phyloP scores from a whole-genome alignment of 2,113 vertebrate species.

The Calyptomena viridis region DNA sequence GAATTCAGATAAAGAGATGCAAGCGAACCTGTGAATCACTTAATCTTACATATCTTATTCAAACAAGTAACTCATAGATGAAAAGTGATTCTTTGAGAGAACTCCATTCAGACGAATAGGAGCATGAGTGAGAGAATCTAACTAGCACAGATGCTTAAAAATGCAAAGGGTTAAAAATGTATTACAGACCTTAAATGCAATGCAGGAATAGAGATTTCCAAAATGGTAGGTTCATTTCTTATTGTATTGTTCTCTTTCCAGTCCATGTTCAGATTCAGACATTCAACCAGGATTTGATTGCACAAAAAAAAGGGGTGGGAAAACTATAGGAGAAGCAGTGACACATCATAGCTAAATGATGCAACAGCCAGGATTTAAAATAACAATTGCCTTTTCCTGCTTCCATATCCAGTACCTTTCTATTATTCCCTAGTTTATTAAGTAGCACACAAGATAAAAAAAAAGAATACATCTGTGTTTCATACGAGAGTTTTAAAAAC shows the following conservation, averaged over 20 bases:
- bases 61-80: neutral
- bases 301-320: neutral
- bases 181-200: neutral
- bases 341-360: neutral
- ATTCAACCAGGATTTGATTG: neutral
- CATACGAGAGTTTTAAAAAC: neutral
- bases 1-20: neutral
- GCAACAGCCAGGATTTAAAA: neutral
- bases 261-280: neutral
- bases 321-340: neutral
- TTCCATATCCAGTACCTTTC: neutral
- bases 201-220: neutral
- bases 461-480: neutral
- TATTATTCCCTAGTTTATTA: neutral
- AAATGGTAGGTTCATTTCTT: neutral
- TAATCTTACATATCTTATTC: neutral
- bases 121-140: neutral
- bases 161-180: neutral
- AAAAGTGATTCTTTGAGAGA: neutral
- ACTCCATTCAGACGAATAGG: neutral
- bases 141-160: neutral
- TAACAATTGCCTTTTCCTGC: neutral
- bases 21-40: neutral
- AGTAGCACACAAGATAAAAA: neutral
- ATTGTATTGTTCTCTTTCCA: neutral